phyloP scores from a whole-genome alignment of 2,797 vertebrate genomes.

The Intellagama lesueurii region DNA sequence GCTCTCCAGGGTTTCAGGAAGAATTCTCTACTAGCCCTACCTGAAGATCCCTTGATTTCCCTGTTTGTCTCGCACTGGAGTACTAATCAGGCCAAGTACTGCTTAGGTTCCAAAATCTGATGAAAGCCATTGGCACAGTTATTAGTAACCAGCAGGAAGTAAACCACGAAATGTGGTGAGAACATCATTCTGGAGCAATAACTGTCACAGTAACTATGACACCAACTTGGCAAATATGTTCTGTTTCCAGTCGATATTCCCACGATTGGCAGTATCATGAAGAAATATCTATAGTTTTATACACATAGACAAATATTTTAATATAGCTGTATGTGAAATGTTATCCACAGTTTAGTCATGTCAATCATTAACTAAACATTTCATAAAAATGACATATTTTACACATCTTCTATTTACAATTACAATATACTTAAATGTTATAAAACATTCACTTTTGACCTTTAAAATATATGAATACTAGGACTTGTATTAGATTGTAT shows the following conservation, averaged over 20 bases:
- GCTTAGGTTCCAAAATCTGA: too few species aligned
- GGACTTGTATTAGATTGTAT: slow-evolving; percentile 76
- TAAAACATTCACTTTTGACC: slow-evolving; percentile 89
- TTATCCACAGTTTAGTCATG: slow-evolving; percentile 92
- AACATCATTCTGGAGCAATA: background rate
- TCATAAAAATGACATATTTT: slow-evolving; percentile 87
- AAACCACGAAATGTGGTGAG: background rate
- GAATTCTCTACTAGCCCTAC: too few species aligned
- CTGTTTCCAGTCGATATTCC: slow-evolving; percentile 46
- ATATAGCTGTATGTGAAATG: slow-evolving; percentile 89
- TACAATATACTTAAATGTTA: slow-evolving; percentile 95
- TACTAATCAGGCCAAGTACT: too few species aligned
- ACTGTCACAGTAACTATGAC: background rate
- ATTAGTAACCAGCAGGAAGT: too few species aligned
- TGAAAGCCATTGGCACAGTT: too few species aligned
- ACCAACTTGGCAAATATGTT: background rate
- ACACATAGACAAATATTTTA: slow-evolving; percentile 86
- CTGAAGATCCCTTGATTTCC: too few species aligned
- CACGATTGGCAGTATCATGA: slow-evolving; percentile 61
- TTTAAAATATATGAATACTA: slow-evolving; percentile 87
- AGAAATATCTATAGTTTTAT: slow-evolving; percentile 74
- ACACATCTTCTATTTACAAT: slow-evolving; percentile 99
- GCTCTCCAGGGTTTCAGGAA: too few species aligned
- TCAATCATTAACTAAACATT: slow-evolving; percentile 84
- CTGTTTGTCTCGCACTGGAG: too few species aligned